Conservation (phyloP, 2,797 vertebrate genomes). For the Notoglanidium macrostoma region DNA sequence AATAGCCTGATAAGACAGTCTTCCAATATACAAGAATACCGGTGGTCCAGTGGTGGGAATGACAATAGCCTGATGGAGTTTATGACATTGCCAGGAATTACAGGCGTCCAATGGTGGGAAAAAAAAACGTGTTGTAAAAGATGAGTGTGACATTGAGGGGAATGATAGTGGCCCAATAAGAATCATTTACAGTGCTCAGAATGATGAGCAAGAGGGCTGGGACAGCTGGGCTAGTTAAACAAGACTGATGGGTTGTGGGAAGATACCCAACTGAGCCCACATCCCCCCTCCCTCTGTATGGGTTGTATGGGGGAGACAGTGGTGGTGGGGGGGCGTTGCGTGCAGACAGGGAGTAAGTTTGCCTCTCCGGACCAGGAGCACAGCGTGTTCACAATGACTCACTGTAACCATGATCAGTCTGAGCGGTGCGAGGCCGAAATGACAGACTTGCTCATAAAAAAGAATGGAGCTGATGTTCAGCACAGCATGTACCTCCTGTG, state of each 20-base stretch:
- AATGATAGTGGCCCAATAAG: conserved; percentile 1
- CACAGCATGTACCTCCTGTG: conserved; percentile 56
- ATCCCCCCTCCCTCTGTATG: conserved; percentile 3
- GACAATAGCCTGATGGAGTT: not conserved
- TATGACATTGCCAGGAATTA: conserved; percentile 4
- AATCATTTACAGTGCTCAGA: conserved; percentile 12
- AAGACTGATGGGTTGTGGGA: conserved; percentile 73
- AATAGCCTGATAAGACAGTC: not conserved
- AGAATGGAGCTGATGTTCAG: conserved; percentile 65
- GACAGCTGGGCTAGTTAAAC: conserved; percentile 74
- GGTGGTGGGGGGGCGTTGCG: not conserved
- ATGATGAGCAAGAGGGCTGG: conserved; percentile 57
- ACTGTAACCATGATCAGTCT: conserved; percentile 28
- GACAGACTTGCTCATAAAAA: conserved; percentile 64
- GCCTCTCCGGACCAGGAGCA: not conserved
- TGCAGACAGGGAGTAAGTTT: not conserved
- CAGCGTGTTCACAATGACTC: conserved; percentile 8
- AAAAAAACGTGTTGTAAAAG: not conserved
- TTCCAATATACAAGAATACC: not conserved
- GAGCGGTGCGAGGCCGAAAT: conserved; percentile 54
- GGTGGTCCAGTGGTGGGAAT: not conserved
- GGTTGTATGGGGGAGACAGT: not conserved
- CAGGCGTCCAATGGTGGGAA: not conserved
- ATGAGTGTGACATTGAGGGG: conserved; percentile 8
- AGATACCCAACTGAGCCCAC: conserved; percentile 48